These are phyloP conservation scores for Ecliptopera silaceata DNA, from an alignment of 2,888 invertebrate genomes.

Conservation along the genomic window DNA sequence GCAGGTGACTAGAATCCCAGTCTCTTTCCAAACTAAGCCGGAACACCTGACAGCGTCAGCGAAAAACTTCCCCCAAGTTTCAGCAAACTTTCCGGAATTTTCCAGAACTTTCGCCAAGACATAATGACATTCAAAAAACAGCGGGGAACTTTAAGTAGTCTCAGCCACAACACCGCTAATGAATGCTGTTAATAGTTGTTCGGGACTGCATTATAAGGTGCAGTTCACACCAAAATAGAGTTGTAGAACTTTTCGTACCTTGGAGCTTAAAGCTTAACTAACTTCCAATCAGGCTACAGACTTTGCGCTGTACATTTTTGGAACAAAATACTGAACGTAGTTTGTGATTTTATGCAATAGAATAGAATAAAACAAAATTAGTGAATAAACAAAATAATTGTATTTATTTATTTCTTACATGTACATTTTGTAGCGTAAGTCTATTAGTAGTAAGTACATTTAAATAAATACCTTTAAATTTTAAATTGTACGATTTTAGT, in stretches of 20 bases:
- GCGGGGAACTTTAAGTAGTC: slow-evolving; percentile 18
- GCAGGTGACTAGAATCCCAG: neutral
- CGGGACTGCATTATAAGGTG: slow-evolving; percentile 22
- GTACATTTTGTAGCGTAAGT: too few relatives aligned
- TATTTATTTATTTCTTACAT: too few relatives aligned
- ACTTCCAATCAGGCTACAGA: too few relatives aligned
- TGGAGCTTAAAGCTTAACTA: too few relatives aligned
- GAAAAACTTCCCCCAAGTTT: slow-evolving; percentile 7
- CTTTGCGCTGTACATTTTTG: too few relatives aligned
- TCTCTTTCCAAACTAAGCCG: neutral
- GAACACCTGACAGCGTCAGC: slow-evolving; percentile 13
- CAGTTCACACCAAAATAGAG: neutral
- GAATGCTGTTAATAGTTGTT: slow-evolving; percentile 31
- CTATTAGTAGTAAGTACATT: too few relatives aligned
- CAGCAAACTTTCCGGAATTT: slow-evolving; percentile 9
- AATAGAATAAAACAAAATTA: too few relatives aligned
- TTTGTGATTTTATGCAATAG: too few relatives aligned
- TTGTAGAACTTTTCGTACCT: neutral
- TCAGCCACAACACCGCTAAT: slow-evolving; percentile 25
- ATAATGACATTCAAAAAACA: slow-evolving; percentile 25
- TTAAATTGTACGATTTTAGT: too few relatives aligned
- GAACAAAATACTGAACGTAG: too few relatives aligned
- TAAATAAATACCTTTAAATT: too few relatives aligned
- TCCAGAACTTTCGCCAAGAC: slow-evolving; percentile 7
- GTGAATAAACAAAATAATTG: too few relatives aligned